Evolutionary conservation across 2,113 vertebrate genomes (phyloP).

Genomic region (Dendropsophus ebraccatus): DNA sequence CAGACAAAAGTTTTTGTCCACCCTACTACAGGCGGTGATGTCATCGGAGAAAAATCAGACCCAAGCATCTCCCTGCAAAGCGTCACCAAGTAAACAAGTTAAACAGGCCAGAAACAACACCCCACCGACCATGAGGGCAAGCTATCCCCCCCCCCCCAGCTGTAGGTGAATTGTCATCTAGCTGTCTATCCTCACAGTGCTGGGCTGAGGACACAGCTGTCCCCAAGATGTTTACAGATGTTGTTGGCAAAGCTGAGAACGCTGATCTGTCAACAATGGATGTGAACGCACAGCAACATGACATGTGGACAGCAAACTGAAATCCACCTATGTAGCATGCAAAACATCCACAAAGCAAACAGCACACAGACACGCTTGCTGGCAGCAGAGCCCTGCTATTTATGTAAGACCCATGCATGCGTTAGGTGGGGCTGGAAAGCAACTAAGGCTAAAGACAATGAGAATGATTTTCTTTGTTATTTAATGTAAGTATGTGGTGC

Average conservation of each 20-base stretch:
- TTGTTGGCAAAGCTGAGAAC: neutral
- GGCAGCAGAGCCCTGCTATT: neutral
- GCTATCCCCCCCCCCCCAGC: neutral
- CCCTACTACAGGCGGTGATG: neutral
- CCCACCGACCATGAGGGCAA: neutral
- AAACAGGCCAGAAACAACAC: neutral
- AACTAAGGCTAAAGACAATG: constrained; percentile 51
- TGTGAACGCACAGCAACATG: neutral
- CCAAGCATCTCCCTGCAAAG: constrained; percentile 7
- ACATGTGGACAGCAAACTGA: neutral
- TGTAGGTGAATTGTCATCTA: neutral
- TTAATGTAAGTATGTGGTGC: constrained; percentile 57
- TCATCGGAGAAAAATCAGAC: constrained; percentile 7
- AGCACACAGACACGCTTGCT: neutral
- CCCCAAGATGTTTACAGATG: constrained; percentile 23
- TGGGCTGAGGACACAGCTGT: neutral
- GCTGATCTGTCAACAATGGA: constrained; percentile 36
- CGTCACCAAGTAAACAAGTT: constrained; percentile 4
- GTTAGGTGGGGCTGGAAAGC: constrained; percentile 55
- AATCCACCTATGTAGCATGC: neutral
- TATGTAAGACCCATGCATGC: neutral
- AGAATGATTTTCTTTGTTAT: constrained; percentile 58
- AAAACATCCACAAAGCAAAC: constrained; percentile 9
- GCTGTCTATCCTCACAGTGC: neutral
- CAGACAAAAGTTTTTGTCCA: constrained; percentile 4